Conservation (phyloP, 1,140 invertebrate species). For the Nephila pilipes region DNA sequence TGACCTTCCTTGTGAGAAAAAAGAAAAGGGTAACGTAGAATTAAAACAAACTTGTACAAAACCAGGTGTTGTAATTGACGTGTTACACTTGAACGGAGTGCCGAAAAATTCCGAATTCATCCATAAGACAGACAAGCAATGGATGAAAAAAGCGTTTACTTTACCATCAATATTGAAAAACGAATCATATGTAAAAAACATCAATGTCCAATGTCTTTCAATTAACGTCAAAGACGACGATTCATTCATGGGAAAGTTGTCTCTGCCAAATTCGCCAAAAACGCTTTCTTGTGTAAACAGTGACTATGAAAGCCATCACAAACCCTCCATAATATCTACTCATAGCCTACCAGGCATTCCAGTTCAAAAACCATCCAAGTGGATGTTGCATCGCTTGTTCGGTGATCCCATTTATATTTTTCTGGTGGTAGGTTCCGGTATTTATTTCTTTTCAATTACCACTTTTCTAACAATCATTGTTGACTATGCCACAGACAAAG, state of each 20-base stretch:
- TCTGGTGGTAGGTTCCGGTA: neutral
- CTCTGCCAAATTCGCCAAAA: neutral
- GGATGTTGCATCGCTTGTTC: neutral
- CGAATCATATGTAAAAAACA: too few relatives aligned
- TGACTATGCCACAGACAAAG: conserved; percentile 33
- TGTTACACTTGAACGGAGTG: neutral
- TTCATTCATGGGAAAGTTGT: neutral
- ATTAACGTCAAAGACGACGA: too few relatives aligned
- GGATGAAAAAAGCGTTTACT: neutral
- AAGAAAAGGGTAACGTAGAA: neutral
- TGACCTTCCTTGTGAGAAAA: neutral
- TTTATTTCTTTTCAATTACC: neutral
- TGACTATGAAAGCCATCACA: neutral
- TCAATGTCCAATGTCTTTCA: too few relatives aligned
- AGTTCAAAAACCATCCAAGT: neutral
- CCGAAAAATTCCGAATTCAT: neutral
- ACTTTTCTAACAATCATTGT: conserved; percentile 41
- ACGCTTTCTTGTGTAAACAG: neutral
- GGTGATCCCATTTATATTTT: neutral
- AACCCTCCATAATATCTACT: neutral
- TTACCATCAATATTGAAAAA: neutral
- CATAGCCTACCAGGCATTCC: neutral
- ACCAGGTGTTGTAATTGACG: neutral
- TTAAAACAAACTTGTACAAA: neutral
- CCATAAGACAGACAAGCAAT: neutral